These are phyloP conservation scores for Mesorhabditis spiculigera DNA, from an alignment of 2,888 invertebrate species.

Conservation along the genomic window DNA sequence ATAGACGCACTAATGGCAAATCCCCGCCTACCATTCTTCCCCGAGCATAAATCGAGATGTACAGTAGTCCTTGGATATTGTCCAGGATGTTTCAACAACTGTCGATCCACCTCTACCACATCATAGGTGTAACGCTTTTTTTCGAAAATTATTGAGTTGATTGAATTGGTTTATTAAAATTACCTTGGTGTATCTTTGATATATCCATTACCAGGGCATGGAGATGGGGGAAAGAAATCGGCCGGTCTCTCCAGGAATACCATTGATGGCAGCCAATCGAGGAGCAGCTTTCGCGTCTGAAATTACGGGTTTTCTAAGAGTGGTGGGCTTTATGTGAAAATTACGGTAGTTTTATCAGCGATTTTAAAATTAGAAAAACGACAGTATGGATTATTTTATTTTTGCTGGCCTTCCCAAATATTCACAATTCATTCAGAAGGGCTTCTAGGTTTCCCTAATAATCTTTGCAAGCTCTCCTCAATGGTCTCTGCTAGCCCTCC, in stretches of 20 bases:
- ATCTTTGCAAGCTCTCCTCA: too few species aligned
- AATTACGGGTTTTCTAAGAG: conserved; percentile 8
- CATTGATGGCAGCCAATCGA: conserved; percentile 48
- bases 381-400: too few species aligned
- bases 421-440: too few species aligned
- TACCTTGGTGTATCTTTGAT: background rate
- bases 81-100: background rate
- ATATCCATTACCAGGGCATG: background rate
- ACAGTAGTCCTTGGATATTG: conserved; percentile 16
- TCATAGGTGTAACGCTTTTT: background rate
- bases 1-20: background rate
- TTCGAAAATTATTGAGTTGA: background rate
- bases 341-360: too few species aligned
- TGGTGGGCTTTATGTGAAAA: too few species aligned
- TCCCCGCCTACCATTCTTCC: conserved; percentile 7
- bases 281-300: conserved; percentile 42
- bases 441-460: too few species aligned
- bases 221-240: conserved; percentile 18
- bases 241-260: conserved; percentile 50
- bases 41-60: conserved; percentile 27
- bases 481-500: too few species aligned
- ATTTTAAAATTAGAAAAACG: too few species aligned
- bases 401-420: too few species aligned
- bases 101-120: conserved; percentile 1
- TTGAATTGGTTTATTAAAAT: background rate